phyloP scores from a whole-genome alignment of 2,113 vertebrate genomes.

The Mustelus asterias region DNA sequence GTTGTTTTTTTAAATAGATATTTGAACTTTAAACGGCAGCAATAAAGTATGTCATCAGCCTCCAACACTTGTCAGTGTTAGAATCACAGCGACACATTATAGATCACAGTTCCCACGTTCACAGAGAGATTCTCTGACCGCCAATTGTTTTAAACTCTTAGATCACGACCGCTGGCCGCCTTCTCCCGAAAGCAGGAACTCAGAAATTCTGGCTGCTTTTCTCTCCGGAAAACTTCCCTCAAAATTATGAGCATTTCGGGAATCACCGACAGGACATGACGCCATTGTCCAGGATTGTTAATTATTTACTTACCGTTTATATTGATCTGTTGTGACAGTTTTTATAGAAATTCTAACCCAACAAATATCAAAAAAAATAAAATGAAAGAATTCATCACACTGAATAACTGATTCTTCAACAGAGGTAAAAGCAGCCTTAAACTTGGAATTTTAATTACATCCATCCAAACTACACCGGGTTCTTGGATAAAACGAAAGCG shows the following conservation, averaged over 20 bases:
- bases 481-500: background rate
- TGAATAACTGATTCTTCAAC: background rate
- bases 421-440: background rate
- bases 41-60: no score
- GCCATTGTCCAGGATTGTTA: background rate
- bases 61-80: no score
- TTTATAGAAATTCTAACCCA: background rate
- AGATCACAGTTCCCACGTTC: background rate
- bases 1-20: no score
- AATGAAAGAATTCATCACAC: background rate
- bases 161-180: conserved; percentile 71
- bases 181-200: conserved; percentile 69
- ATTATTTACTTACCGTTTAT: background rate
- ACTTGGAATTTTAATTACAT: no score
- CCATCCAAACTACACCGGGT: background rate
- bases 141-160: conserved; percentile 43
- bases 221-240: conserved; percentile 47
- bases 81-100: background rate
- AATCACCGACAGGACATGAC: no score
- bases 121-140: background rate
- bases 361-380: background rate
- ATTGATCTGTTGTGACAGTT: background rate
- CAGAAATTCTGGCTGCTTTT: conserved; percentile 57
- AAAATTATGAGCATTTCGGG: conserved; percentile 45
- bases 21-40: no score